Base-by-base conservation (phyloP, 2,888 invertebrate genomes). In the Dermolepida albohirtum region DNA sequence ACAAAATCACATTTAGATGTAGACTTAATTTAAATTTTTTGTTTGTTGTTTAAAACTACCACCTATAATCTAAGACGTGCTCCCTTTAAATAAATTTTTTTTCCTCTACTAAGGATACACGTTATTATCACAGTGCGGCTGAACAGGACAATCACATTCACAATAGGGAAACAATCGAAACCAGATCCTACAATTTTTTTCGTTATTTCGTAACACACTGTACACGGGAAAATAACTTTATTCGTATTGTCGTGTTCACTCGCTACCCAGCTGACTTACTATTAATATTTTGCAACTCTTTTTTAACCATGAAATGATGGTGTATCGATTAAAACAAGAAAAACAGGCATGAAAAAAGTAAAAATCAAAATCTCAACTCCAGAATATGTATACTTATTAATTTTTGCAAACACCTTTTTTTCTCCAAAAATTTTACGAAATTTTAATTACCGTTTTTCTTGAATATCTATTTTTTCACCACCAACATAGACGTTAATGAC, bases 201-300 rank as follows among this genome's bases (percentile, higher is more conserved):
- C n/a, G 11, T 17, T 39, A 52, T 52, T 52, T 69, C 59, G 11
- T 41, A 10, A 14, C 34, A 47, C 40, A 22, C 27, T 34, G n/a
- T 62, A 17, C 71, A 68, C 68, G 55, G 62, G 47, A 68, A 67
- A 69, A 66, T 64, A 52, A 22, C 43, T 62, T 39, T 39, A 67
- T 29, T 34, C 66, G 73, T 78, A 82, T 82, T 82, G 83, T 83
- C 83, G 83, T 83, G 82, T 81, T 82, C 83, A 83, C 83, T 83
- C 83, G 82, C 82, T 79, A 78, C 78, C 76, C 76, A 77, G 76
- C 75, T 76, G 74, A 76, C 78, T 78, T 80, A 81, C 55, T 49
- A 50, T 66, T 66, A 66, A 16, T 66, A 59, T 40, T 16, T 17
- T 14, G 59, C 59, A 47, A 62, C 47, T 62, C 59, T 47, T 62